Base-by-base conservation (phyloP, 2,797 vertebrate genomes). In the Cirrhinus molitorella region DNA sequence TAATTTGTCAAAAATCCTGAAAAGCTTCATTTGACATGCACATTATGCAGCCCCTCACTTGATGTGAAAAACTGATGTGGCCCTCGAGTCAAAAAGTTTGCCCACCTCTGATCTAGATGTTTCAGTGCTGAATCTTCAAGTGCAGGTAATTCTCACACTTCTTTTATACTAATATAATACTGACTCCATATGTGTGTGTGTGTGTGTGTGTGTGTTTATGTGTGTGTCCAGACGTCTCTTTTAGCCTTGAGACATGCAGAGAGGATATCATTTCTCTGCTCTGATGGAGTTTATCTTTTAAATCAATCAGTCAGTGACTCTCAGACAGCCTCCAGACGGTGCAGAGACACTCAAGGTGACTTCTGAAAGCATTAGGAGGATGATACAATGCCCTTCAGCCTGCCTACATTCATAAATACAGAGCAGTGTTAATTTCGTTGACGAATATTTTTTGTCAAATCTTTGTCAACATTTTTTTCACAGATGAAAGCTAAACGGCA, bases 251-350 rank as follows among this genome's bases (percentile, higher is more conserved):
- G 34, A 83, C 53, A 63, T 68, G 67, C 79, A 81, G 53, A 77
- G 25, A 76, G 68, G 82, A 85, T 80, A 53, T 81, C 25, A 79
- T 83, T 34, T 83, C 71, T 65, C 73, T 83, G 79, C 70, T 73
- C 76, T 63, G 73, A 73, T 75, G 37, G 84, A 85, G 47, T 70
- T 55, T 47, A 47, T 80, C 72, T 57, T 59, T 19, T 43, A 37
- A 74, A 79, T 84, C 73, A 75, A 70, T 85, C 45, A 5, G 45
- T 78, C 67, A n/a, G 23, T 76, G 76, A 84, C 63, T 67, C 66
- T 72, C 79, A 85, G 61, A 77, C 45, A 53, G 40, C 68, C 25
- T 77, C 61, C 73, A 83, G 81, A 83, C 74, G 3, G 65, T 12
- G 28, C 53, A 0, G 14, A 83, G 10, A 70, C 74, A 49, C 53